Base-by-base conservation (phyloP, 2,888 invertebrate species). In the Clostera curtula region DNA sequence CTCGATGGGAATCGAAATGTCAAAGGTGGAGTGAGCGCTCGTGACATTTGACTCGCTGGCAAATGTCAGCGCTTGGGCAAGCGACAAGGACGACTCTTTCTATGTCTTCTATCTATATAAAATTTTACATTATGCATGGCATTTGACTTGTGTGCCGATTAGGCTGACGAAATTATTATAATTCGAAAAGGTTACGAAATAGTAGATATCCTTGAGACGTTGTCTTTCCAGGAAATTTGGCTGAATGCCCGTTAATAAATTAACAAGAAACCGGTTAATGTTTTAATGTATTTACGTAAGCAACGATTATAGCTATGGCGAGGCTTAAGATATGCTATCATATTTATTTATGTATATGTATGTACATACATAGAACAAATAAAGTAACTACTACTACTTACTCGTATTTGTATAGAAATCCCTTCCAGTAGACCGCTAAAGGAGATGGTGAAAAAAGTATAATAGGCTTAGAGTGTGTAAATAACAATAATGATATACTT, bases 51-150 rank as follows among this genome's bases (percentile, higher is more conserved):
- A 74, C 80, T 75, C 56, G 58, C 50, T 47, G 63, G 49, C 44
- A 83, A 83, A 82, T 83, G 80, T 73, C 80, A 82, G 80, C 70
- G 71, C 71, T 80, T 80, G 68, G 69, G 80, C 70, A 80, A 80
- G 70, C 66, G 54, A 69, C 82, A 82, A 83, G 82, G 82, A 80
- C 80, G 79, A 74, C 71, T 80, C 76, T 77, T 80, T 80, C 74
- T 72, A 70, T 65, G 73, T 64, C 69, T 69, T 76, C 72, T 68
- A 60, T 62, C 64, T 66, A 60, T 61, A 64, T 56, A 56, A 58
- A 64, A 67, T 65, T 55, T 62, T 63, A 66, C 59, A 75, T 74
- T 75, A 77, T 73, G 69, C 69, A 66, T 77, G 75, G 64, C 75
- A 79, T 79, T 80, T 75, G 69, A 75, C 71, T 76, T 73, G 68